phyloP scores from a whole-genome alignment of 2,113 vertebrate genomes.

The Atrichornis clamosus region DNA sequence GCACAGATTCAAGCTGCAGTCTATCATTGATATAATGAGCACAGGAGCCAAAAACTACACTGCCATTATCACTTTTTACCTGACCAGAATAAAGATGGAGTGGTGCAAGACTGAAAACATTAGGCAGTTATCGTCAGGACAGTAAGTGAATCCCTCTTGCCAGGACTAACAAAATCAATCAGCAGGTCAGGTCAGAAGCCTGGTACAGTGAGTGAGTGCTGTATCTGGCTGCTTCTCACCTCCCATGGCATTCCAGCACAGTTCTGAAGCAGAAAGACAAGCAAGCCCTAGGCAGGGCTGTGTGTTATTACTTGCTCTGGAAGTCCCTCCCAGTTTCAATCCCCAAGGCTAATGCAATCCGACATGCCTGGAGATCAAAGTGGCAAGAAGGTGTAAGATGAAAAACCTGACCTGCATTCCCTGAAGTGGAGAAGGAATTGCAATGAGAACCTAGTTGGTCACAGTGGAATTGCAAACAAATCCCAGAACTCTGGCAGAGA shows the following conservation, averaged over 20 bases:
- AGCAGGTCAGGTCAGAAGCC: background rate
- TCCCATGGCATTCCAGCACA: background rate
- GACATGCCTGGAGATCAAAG: conserved; percentile 18
- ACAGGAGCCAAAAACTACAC: background rate
- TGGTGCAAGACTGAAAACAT: background rate
- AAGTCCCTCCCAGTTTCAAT: background rate
- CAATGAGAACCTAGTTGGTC: background rate
- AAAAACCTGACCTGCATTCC: conserved; percentile 23
- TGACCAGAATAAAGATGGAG: background rate
- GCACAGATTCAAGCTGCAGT: background rate
- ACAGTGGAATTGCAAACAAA: background rate
- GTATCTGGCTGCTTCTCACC: background rate
- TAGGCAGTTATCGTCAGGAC: background rate
- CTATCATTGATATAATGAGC: background rate
- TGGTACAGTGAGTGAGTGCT: background rate
- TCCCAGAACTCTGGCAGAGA: background rate
- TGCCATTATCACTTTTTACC: background rate
- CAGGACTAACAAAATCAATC: background rate
- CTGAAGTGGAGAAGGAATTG: background rate
- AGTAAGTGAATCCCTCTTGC: background rate
- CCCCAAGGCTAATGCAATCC: background rate
- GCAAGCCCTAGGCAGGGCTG: background rate
- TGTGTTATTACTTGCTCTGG: conserved; percentile 7
- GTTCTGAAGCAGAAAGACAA: background rate
- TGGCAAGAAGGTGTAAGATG: background rate